Evolutionary conservation across 2,113 vertebrate genomes (phyloP).

Genomic region (Argyrosomus japonicus): DNA sequence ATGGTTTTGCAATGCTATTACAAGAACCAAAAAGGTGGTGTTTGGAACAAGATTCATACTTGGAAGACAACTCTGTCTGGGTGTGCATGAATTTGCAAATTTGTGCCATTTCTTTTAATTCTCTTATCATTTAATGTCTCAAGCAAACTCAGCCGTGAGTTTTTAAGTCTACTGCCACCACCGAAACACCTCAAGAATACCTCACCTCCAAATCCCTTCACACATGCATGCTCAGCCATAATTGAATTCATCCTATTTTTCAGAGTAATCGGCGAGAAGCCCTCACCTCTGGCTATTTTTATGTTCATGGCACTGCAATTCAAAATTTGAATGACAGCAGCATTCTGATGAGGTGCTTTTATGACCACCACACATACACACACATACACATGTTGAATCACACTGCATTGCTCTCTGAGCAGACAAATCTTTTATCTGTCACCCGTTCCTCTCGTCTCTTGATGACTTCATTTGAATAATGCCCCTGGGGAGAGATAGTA

Average conservation of each 20-base stretch:
- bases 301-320: constrained; percentile 55
- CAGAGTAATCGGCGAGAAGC: constrained; percentile 45
- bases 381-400: constrained; percentile 32
- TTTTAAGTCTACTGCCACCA: constrained; percentile 24
- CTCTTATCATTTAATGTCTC: constrained; percentile 69
- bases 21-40: constrained; percentile 13
- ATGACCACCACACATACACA: constrained; percentile 17
- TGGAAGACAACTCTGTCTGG: constrained; percentile 5
- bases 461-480: constrained; percentile 60
- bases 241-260: constrained; percentile 73
- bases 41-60: constrained; percentile 40
- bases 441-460: constrained; percentile 14
- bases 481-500: constrained; percentile 32
- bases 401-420: constrained; percentile 21
- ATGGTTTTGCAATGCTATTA: constrained; percentile 33
- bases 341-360: constrained; percentile 59
- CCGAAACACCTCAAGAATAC: constrained; percentile 50
- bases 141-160: constrained; percentile 32
- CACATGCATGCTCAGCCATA: constrained; percentile 64
- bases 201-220: constrained; percentile 68
- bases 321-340: constrained; percentile 69
- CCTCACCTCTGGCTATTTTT: constrained; percentile 65
- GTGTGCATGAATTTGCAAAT: constrained; percentile 7
- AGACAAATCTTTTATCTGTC: constrained; percentile 49
- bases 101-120: constrained; percentile 43